Base-by-base conservation (phyloP, 2,797 vertebrate species). In the Thripadectes ignobilis region DNA sequence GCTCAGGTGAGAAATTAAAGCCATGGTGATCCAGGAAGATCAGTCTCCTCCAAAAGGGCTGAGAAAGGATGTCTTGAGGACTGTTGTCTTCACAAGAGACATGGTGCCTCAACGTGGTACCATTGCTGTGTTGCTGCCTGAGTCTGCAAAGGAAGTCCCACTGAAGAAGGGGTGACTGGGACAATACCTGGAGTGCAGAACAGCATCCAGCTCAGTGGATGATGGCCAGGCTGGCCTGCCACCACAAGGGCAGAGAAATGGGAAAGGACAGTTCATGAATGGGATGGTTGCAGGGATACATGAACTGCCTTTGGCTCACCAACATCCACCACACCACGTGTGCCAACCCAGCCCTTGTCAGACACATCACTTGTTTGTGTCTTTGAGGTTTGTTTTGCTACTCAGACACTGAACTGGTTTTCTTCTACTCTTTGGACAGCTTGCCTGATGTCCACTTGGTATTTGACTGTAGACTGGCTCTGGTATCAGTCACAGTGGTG, bases 71-170 rank as follows among this genome's bases (percentile, higher is more conserved):
- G 5, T 38, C 26, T 11, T 32, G 51, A 45, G 39, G 18, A 12
- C 7, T 75, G n/a, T 12, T 76, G 52, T 15, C 65, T 46, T 80
- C 63, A 18, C 21, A 58, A 68, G 63, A 36, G 19, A 19, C 3
- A 0, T 3, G 30, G 11, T 67, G 41, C 30, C 38, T 38, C 49
- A 49, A 2, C 2, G 0, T 58, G 45, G 7, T 76, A 20, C 20
- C 14, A 16, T 1, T 13, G 69, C 32, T 32, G n/a, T 32, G 38
- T 39, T 89, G 21, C 45, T 13, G 1, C 73, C 61, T 41, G 34
- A 54, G 51, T 17, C 78, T 43, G 55, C 63, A 54, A 5, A 51
- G 41, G 18, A 24, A 52, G 22, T 41, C 55, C 51, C 65, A 54
- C 8, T 29, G 66, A 38, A 41, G 32, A 57, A 59, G 45, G 34